Percentiles rank a stretch among this genome's conserved stretches.
Conservation (phyloP, 2,888 invertebrate species). For the Strigamia crassipes region DNA sequence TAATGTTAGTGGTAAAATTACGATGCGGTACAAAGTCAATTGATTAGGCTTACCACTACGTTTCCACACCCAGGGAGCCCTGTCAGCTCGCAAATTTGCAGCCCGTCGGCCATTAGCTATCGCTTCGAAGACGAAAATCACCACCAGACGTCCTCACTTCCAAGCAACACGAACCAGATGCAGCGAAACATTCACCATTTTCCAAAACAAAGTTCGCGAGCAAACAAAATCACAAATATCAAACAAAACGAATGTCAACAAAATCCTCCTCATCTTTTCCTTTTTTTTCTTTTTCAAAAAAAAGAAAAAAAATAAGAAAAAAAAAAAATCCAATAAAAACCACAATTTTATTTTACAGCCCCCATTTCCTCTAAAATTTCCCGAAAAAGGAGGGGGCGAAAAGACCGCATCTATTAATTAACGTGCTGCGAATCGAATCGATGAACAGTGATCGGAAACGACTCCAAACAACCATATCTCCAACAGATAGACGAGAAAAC, state of each 20-base stretch:
- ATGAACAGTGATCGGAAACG: conserved; percentile 13
- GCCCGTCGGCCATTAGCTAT: conserved; percentile 40
- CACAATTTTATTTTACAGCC: not conserved
- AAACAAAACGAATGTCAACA: not conserved
- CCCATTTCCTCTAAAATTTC: conserved; percentile 10
- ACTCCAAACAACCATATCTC: conserved; percentile 29
- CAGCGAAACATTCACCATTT: not conserved
- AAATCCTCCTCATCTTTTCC: not conserved
- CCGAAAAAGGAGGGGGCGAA: not conserved
- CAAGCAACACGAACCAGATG: not conserved
- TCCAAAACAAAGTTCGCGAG: not conserved
- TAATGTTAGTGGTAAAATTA: conserved; percentile 27
- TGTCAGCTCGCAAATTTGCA: conserved; percentile 42
- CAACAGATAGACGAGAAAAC: conserved; percentile 14
- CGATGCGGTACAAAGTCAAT: conserved; percentile 40
- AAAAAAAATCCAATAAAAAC: not conserved
- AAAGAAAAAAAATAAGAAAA: too few species aligned
- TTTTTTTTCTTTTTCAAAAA: not conserved
- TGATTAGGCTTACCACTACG: conserved; percentile 38
- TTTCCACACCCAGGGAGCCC: conserved; percentile 41
- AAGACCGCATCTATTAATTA: conserved; percentile 10
- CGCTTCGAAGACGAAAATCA: conserved; percentile 5
- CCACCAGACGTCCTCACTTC: conserved; percentile 34
- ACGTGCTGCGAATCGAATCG: conserved; percentile 21
- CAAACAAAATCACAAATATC: not conserved